phyloP scores from a whole-genome alignment of 1,140 invertebrate species.

The Drosophila ambigua region DNA sequence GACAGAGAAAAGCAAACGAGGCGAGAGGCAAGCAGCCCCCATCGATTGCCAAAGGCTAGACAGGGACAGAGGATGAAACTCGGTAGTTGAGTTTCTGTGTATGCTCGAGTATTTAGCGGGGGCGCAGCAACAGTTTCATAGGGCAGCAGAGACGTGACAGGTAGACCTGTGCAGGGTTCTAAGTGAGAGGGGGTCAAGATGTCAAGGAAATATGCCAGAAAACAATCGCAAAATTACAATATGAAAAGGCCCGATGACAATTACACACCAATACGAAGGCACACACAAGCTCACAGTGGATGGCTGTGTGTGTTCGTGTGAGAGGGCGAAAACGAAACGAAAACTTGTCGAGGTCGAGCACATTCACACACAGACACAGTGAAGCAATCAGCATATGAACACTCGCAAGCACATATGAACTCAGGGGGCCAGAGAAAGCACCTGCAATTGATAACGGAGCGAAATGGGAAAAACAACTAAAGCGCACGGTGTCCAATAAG shows the following conservation, averaged over 20 bases:
- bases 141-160: constrained; percentile 33
- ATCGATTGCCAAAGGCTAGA: constrained; percentile 57
- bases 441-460: constrained; percentile 67
- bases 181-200: constrained; percentile 46
- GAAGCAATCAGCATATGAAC: too few species aligned
- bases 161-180: constrained; percentile 42
- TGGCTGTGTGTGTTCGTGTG: constrained; percentile 1
- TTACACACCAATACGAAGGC: constrained; percentile 26
- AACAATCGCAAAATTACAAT: constrained; percentile 47
- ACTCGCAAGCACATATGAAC: background rate
- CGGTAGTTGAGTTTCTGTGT: constrained; percentile 29
- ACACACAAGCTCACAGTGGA: constrained; percentile 5
- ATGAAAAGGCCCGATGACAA: constrained; percentile 49
- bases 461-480: constrained; percentile 60
- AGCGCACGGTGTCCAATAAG: constrained; percentile 76
- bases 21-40: constrained; percentile 36
- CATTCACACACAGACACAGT: constrained; percentile 6
- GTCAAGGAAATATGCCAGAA: constrained; percentile 65
- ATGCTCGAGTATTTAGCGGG: constrained; percentile 47
- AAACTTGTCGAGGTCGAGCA: constrained; percentile 65
- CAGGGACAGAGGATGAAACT: constrained; percentile 27
- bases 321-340: constrained; percentile 41
- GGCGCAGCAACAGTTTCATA: constrained; percentile 73
- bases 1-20: constrained; percentile 43
- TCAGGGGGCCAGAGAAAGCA: constrained; percentile 51